Percentiles rank a stretch among this genome's conserved stretches.
These are phyloP conservation scores for Standfussiana lucernea DNA, from an alignment of 2,888 invertebrate genomes.

Conservation along the genomic window DNA sequence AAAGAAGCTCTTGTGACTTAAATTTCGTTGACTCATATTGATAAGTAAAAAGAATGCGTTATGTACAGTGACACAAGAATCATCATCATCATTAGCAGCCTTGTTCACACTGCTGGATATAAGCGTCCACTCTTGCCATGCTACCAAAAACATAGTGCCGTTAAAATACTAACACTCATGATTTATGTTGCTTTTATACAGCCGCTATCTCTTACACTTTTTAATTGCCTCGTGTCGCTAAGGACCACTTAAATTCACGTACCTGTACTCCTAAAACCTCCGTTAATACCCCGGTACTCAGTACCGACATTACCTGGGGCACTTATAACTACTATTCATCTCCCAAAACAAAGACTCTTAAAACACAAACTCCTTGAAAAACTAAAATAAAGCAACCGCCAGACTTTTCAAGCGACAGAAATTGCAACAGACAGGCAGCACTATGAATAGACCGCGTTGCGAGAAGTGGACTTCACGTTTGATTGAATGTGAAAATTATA, in stretches of 20 bases:
- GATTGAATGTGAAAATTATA: slow-evolving; percentile 86
- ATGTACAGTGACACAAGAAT: not conserved
- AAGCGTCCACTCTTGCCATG: not conserved
- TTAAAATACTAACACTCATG: slow-evolving; percentile 3
- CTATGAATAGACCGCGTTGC: slow-evolving; percentile 76
- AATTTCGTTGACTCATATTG: not conserved
- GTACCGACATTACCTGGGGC: slow-evolving; percentile 14
- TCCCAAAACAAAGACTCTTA: slow-evolving; percentile 53
- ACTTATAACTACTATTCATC: slow-evolving; percentile 49
- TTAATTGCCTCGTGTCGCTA: slow-evolving; percentile 41
- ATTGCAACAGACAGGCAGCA: slow-evolving; percentile 57
- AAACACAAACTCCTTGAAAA: slow-evolving; percentile 53
- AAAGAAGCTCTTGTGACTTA: not conserved
- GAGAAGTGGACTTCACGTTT: slow-evolving; percentile 79
- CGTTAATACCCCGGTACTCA: slow-evolving; percentile 38
- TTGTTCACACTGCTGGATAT: not conserved
- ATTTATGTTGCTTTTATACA: slow-evolving; percentile 24
- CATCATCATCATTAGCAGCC: not conserved
- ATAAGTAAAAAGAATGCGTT: not conserved
- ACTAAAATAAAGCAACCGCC: slow-evolving; percentile 47
- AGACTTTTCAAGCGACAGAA: slow-evolving; percentile 54
- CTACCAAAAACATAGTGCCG: not conserved
- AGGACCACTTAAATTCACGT: slow-evolving; percentile 52
- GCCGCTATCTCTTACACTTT: slow-evolving; percentile 15
- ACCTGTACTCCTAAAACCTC: slow-evolving; percentile 26